phyloP scores from a whole-genome alignment of 1,140 invertebrate genomes.

The Episyrphus balteatus region DNA sequence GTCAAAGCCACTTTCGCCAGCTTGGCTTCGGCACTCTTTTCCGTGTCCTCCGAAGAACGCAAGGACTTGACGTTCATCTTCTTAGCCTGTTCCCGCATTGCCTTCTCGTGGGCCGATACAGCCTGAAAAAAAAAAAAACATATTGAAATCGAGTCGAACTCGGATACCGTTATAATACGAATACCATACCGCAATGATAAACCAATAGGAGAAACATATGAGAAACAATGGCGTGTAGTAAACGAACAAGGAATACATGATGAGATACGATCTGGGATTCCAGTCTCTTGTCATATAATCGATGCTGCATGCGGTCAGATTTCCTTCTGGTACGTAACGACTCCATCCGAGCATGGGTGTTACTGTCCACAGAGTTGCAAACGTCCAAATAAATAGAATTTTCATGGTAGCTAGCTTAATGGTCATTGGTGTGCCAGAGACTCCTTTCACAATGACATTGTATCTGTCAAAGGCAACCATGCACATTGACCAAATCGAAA shows the following conservation, averaged over 20 bases:
- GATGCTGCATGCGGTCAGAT: constrained; percentile 63
- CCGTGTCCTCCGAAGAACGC: constrained; percentile 44
- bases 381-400: constrained; percentile 53
- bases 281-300: constrained; percentile 54
- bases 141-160: constrained; percentile 3
- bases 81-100: constrained; percentile 54
- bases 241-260: constrained; percentile 45
- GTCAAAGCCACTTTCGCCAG: constrained; percentile 58
- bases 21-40: constrained; percentile 45
- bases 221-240: constrained; percentile 52
- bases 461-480: constrained; percentile 72
- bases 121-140: constrained; percentile 35
- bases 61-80: constrained; percentile 56
- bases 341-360: constrained; percentile 54
- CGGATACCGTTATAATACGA: not conserved
- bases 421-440: constrained; percentile 50
- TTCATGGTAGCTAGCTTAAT: constrained; percentile 49
- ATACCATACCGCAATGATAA: constrained; percentile 45
- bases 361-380: constrained; percentile 51
- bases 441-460: constrained; percentile 70
- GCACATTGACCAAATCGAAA: constrained; percentile 72
- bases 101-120: constrained; percentile 52
- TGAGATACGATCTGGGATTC: constrained; percentile 45
- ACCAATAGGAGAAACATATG: constrained; percentile 56
- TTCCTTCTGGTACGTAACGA: constrained; percentile 62